Percentiles rank a stretch among this genome's conserved stretches.
Conservation (phyloP, 1,140 invertebrate species). For the Drosophila melanica region DNA sequence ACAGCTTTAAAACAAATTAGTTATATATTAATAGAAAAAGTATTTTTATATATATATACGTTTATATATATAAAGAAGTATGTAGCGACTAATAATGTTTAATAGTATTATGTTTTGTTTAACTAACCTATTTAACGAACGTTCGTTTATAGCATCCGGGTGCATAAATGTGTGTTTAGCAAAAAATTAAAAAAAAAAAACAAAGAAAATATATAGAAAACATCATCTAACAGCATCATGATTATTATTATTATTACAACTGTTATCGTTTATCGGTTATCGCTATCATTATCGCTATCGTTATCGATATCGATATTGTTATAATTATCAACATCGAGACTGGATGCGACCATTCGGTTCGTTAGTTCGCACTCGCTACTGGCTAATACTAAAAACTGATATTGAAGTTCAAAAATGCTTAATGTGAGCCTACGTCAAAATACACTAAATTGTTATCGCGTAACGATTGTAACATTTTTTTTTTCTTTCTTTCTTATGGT, state of each 20-base stretch:
- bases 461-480: conserved; percentile 1
- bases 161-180: conserved; percentile 24
- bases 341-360: conserved; percentile 16
- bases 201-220: neutral
- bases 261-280: neutral
- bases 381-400: conserved; percentile 67
- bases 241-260: conserved; percentile 23
- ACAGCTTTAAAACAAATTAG: neutral
- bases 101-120: conserved; percentile 1
- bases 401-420: conserved; percentile 66
- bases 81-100: conserved; percentile 17
- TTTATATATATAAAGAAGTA: conserved; percentile 11
- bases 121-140: conserved; percentile 20
- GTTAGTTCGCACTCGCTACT: conserved; percentile 25
- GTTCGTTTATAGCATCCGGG: conserved; percentile 24
- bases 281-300: conserved; percentile 13
- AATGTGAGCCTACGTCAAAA: conserved; percentile 53
- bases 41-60: conserved; percentile 19
- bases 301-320: neutral
- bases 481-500: conserved; percentile 14
- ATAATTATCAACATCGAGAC: conserved; percentile 24
- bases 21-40: conserved; percentile 7
- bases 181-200: neutral
- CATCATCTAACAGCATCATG: neutral
- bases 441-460: conserved; percentile 28